Conservation (phyloP, 2,888 invertebrate genomes). For the Cantharis rufa region DNA sequence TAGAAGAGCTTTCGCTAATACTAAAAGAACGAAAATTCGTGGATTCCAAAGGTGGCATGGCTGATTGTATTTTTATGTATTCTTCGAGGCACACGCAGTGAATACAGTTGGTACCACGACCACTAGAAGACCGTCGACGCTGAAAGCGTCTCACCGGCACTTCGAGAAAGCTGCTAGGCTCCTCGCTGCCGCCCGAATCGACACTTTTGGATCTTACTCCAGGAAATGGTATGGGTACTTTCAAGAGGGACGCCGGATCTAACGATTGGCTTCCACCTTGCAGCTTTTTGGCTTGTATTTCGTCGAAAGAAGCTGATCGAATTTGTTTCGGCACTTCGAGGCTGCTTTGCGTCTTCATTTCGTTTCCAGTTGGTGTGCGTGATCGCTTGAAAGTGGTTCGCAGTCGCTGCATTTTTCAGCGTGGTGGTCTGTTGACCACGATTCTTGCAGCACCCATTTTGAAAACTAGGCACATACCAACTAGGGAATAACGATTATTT, state of each 20-base stretch:
- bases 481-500: not conserved
- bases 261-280: conserved; percentile 46
- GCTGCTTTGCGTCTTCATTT: conserved; percentile 91
- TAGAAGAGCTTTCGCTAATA: conserved; percentile 60
- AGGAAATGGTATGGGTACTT: conserved; percentile 66
- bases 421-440: conserved; percentile 42
- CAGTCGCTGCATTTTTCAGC: conserved; percentile 70
- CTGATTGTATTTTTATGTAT: conserved; percentile 64
- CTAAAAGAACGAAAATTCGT: conserved; percentile 49
- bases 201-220: conserved; percentile 79
- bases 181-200: conserved; percentile 75
- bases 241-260: conserved; percentile 58
- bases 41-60: conserved; percentile 53
- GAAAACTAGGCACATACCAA: conserved; percentile 15
- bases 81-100: conserved; percentile 80
- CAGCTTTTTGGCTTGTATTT: conserved; percentile 78
- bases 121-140: conserved; percentile 66
- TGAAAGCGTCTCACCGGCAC: conserved; percentile 66
- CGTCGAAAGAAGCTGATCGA: conserved; percentile 88
- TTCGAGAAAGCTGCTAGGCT: conserved; percentile 62
- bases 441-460: conserved; percentile 29
- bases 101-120: conserved; percentile 72
- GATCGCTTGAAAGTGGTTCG: conserved; percentile 87
- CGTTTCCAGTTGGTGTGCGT: conserved; percentile 84
- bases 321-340: conserved; percentile 90